Base-by-base conservation (phyloP, 2,113 vertebrate species). In the Ciconia stormi region DNA sequence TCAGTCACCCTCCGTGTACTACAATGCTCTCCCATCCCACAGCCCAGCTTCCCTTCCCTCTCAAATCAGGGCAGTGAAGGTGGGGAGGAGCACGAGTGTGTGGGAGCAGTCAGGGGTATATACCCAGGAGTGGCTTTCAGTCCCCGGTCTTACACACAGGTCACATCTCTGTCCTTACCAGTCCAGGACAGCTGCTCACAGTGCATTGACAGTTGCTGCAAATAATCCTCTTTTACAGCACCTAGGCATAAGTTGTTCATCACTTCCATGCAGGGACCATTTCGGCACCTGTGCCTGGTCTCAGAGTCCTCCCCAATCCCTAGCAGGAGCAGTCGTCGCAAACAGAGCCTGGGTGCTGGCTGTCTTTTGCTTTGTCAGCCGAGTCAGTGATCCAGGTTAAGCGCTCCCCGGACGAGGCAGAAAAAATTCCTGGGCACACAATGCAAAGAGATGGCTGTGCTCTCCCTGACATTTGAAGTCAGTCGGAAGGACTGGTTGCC, bases 231-330 rank as follows among this genome's bases (percentile, higher is more conserved):
- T 71, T 70, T 83, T 29, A 21, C 34, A 36, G 4, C 9, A 17
- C 9, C 12, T 29, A 10, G 0, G 6, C 3, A 0, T 29, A 32
- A 76, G 4, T 40, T 2, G 2, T 47, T 90, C 74, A 47, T 6
- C n/a, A 18, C 15, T 53, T 46, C 18, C 22, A 8, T 42, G 62
- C 50, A 59, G 78, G 65, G 29, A 20, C 30, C n/a, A 21, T 84
- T 69, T 63, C 1, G 1, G 38, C 30, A 29, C 16, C 49, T 16
- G 10, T 4, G 0, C 42, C 20, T 32, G 9, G 6, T 74, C 55
- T 71, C 26, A 25, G 47, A 30, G 13, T 55, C 47, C n/a, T 74
- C 62, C 22, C 65, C 7, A 0, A 30, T 73, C 36, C 62, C 40
- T 21, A 29, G 32, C 27, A 56, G 25, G n/a, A 76, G 11, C 27